Evolutionary conservation across 30 jellyfish, hydroid and myxozoan species (phyloP).

Genomic region (Aurelia coerulea): DNA sequence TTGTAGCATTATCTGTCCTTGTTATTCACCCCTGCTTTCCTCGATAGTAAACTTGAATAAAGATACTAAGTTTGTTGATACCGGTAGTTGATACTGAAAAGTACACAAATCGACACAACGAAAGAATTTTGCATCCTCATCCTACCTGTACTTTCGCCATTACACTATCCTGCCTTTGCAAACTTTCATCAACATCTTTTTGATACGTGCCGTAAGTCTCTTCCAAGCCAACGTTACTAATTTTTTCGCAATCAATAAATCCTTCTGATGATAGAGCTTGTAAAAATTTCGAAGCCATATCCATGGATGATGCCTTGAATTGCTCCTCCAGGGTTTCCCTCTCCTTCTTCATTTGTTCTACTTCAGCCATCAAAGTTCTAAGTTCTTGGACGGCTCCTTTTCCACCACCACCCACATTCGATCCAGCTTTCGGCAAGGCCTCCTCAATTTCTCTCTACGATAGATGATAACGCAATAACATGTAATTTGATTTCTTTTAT

Average conservation of each 20-base stretch:
- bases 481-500: too few species aligned
- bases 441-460: constrained; percentile 72
- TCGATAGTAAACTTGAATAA: too few species aligned
- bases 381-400: constrained; percentile 68
- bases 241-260: constrained; percentile 61
- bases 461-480: background rate
- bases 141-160: constrained; percentile 80
- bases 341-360: constrained; percentile 67
- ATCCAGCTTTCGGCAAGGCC: constrained; percentile 83
- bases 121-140: background rate
- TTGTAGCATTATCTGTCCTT: too few species aligned
- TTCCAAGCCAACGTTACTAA: constrained; percentile 64
- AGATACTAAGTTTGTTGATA: too few species aligned
- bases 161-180: constrained; percentile 62
- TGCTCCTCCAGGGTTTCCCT: constrained; percentile 85
- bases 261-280: constrained; percentile 90
- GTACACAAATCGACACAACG: background rate
- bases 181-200: constrained; percentile 68
- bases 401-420: constrained; percentile 59
- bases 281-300: constrained; percentile 76
- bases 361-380: constrained; percentile 75
- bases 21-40: too few species aligned
- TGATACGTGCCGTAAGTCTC: constrained; percentile 65
- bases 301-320: constrained; percentile 73
- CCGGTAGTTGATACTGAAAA: too few species aligned